Evolutionary conservation across 2,797 vertebrate species (phyloP), one percentile per base, ranked within the genome.

Genomic region (Brachyalestes nurse): DNA sequence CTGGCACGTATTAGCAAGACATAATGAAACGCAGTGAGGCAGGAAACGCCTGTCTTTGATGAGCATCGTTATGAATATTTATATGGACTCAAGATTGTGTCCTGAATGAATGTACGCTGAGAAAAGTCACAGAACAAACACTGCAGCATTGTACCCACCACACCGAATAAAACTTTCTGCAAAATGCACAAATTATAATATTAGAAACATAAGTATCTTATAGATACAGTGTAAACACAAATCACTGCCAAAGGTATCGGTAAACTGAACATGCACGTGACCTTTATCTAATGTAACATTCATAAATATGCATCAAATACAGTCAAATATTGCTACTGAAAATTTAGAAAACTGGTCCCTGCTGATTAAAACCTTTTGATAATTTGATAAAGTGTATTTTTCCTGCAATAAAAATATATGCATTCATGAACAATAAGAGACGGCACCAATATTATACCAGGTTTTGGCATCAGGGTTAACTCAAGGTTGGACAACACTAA

Each of bases 61-160:
- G 78, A 86, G 72, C 61, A 79, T 77, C 53, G 13, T 57, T 75
- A 84, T 84, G 61, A 84, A 86, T 84, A 86, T 84, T 84, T 84
- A 86, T 84, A 78, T 47, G 55, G 57, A 80, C 40, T 23, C 61
- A 40, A 16, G 58, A 42, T 73, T 0, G 17, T 45, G 34, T 72
- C 64, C 47, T 79, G 71, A 23, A 49, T 74, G 12, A 67, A 80
- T 60, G 62, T 60, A 66, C 13, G 47, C 6, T 34, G 16, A 75
- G 42, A 17, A n/a, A 80, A 80, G 58, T 75, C 55, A 70, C 42
- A 75, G 8, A 69, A 49, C 55, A 72, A 75, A 61, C 45, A 38
- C 21, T 19, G 64, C 17, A 66, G 38, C 1, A n/a, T 6, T 40
- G 21, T 5, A 76, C 14, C 6, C 25, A 21, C 45, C 69, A 55